Percentiles rank a stretch among this genome's conserved stretches.
phyloP scores from a whole-genome alignment of 2,888 invertebrate species.

The Oxystoma pomonae region DNA sequence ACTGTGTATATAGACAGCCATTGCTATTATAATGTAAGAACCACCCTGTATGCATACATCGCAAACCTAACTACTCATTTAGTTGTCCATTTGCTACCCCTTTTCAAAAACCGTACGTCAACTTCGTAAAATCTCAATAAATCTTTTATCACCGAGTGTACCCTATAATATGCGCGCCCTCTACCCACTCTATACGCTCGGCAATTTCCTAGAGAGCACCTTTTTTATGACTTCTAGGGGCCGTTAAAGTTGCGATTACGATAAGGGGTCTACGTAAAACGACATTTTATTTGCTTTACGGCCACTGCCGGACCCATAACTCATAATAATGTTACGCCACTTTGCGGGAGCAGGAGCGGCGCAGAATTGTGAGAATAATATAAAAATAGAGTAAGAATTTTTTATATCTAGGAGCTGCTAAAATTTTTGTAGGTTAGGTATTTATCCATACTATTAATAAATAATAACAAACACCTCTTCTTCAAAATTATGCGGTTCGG shows the following conservation, averaged over 20 bases:
- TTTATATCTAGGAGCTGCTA: too few relatives aligned
- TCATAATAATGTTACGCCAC: slow-evolving; percentile 43
- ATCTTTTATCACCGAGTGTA: slow-evolving; percentile 1
- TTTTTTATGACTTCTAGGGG: slow-evolving; percentile 19
- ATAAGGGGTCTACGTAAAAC: slow-evolving; percentile 46
- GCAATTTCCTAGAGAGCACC: slow-evolving; percentile 26
- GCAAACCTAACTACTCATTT: too few relatives aligned
- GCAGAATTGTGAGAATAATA: too few relatives aligned
- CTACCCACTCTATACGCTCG: slow-evolving; percentile 1
- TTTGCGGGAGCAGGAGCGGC: slow-evolving; percentile 14
- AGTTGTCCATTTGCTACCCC: too few relatives aligned
- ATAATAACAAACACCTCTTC: too few relatives aligned
- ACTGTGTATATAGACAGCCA: too few relatives aligned
- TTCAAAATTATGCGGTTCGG: too few relatives aligned
- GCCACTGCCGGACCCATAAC: slow-evolving; percentile 44
- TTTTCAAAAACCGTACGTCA: not conserved
- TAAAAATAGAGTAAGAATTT: too few relatives aligned
- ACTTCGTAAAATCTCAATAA: not conserved
- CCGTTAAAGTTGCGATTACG: slow-evolving; percentile 44
- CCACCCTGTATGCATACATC: too few relatives aligned
- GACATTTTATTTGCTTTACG: slow-evolving; percentile 48
- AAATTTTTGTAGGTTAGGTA: too few relatives aligned
- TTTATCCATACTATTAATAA: too few relatives aligned
- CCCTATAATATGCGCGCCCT: not conserved
- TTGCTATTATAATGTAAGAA: too few relatives aligned